These are phyloP conservation scores for Cryptoprocta ferox DNA, from an alignment of 2,797 vertebrate genomes.

Conservation along the genomic window DNA sequence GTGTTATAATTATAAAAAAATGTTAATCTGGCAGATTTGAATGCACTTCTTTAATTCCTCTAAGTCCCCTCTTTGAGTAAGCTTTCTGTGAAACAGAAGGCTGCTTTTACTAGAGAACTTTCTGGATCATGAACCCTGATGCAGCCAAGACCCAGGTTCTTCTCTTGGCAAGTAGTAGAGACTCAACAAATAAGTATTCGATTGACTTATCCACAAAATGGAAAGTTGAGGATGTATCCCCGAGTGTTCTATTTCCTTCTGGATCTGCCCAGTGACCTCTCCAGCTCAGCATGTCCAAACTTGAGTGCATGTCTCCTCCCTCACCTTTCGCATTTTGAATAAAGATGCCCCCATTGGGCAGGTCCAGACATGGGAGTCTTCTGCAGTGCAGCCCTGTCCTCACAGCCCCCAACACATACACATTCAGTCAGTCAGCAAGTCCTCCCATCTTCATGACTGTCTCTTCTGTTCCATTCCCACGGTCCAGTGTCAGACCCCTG, in stretches of 20 bases:
- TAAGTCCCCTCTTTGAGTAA: background rate
- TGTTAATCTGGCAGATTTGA: background rate
- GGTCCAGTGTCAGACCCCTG: background rate
- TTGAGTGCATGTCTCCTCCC: background rate
- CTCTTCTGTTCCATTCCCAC: background rate
- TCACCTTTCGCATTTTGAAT: background rate
- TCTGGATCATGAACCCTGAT: background rate
- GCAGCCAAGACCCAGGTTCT: background rate
- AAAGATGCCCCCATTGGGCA: background rate
- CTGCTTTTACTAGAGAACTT: background rate
- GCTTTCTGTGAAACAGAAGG: background rate
- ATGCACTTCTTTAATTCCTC: constrained; percentile 32
- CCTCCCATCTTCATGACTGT: background rate
- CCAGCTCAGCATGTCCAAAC: background rate
- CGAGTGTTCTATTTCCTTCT: background rate
- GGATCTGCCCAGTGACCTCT: background rate
- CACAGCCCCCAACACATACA: background rate
- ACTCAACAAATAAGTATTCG: background rate
- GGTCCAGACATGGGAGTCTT: background rate
- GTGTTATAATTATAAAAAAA: background rate
- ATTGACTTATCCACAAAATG: background rate
- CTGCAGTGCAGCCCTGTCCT: background rate
- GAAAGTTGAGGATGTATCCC: background rate
- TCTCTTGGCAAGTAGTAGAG: background rate
- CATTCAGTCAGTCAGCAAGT: background rate